Evolutionary conservation across 2,113 vertebrate genomes (phyloP).

Genomic region (Mobula hypostoma): DNA sequence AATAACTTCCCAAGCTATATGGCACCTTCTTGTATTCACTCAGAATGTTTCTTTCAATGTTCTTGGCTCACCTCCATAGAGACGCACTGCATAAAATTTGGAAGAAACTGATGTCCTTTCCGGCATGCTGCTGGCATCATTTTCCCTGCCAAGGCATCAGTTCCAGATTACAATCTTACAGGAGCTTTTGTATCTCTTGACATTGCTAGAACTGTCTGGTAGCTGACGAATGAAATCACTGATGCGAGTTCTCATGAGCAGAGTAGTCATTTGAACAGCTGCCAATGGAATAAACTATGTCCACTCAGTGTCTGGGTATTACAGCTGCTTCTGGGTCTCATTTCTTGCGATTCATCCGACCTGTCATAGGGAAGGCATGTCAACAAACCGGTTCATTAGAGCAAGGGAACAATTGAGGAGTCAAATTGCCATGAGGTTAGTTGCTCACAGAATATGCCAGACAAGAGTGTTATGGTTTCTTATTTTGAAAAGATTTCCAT

Average conservation of each 20-base stretch:
- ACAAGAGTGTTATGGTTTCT: not conserved
- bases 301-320: conserved; percentile 3
- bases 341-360: conserved; percentile 23
- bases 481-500: not conserved
- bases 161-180: conserved; percentile 36
- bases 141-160: conserved; percentile 22
- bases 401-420: conserved; percentile 5
- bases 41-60: not conserved
- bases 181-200: conserved; percentile 26
- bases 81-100: not conserved
- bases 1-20: not conserved
- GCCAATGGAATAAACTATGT: conserved; percentile 34
- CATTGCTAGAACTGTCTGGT: conserved; percentile 36
- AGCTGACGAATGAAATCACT: conserved; percentile 37
- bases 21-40: conserved; percentile 11
- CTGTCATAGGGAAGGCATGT: conserved; percentile 24
- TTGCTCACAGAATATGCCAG: not conserved
- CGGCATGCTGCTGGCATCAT: not conserved
- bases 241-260: conserved; percentile 31
- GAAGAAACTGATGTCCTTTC: not conserved
- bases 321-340: conserved; percentile 22
- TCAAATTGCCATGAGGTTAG: not conserved
- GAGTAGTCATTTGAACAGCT: conserved; percentile 30
- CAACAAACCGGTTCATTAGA: not conserved
- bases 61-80: not conserved